Conservation (phyloP, 2,113 vertebrate genomes). For the Rhinoderma darwinii region DNA sequence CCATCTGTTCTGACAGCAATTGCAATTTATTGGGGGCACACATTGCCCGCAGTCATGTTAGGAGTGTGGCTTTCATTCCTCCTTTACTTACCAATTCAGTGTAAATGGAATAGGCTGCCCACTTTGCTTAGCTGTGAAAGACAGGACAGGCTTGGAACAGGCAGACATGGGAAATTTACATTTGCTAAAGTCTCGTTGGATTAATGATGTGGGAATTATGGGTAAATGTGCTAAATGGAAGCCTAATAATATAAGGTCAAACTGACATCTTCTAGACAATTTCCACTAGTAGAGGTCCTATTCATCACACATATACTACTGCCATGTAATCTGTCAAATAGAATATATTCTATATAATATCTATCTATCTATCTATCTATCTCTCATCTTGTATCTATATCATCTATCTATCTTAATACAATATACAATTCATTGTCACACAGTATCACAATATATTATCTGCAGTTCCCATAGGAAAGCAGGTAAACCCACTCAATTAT, state of each 20-base stretch:
- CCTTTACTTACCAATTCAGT: conserved; percentile 39
- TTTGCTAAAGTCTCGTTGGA: not conserved
- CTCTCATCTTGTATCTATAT: no score
- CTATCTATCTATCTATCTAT: no score
- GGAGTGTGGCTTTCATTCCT: conserved; percentile 36
- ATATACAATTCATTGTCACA: not conserved
- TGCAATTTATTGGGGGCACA: conserved; percentile 49
- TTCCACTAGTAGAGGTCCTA: not conserved
- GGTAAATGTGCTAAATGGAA: not conserved
- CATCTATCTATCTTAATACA: no score
- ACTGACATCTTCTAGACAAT: not conserved
- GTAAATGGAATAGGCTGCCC: conserved; percentile 49
- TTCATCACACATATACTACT: not conserved
- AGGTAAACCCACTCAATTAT: not conserved
- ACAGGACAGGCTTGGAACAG: not conserved
- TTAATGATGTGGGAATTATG: conserved; percentile 7
- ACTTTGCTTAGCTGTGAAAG: conserved; percentile 23
- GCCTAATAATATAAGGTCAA: not conserved
- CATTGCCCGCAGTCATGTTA: conserved; percentile 47
- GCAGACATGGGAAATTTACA: conserved; percentile 1
- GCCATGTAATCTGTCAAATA: not conserved
- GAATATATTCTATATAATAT: no score
- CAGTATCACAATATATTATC: not conserved
- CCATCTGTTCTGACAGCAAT: conserved; percentile 56
- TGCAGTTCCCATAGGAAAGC: not conserved